A percentile compares a stretch with the other conserved stretches of the same genome.
These are phyloP conservation scores for Marmota monax DNA, from an alignment of 2,113 vertebrate genomes.

Conservation along the genomic window DNA sequence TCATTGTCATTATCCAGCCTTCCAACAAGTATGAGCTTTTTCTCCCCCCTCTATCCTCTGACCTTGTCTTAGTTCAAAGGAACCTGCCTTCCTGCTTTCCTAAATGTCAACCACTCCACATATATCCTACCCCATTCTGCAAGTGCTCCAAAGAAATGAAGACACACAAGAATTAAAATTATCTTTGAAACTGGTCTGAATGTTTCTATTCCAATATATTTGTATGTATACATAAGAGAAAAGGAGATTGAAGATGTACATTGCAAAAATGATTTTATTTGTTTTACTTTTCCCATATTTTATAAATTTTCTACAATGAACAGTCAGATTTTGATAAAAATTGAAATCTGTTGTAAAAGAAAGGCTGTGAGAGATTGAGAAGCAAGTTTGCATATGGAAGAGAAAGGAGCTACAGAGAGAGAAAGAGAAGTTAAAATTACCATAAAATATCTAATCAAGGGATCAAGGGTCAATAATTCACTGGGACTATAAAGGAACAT, in stretches of 20 bases:
- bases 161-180: neutral
- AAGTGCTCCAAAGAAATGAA: neutral
- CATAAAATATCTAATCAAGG: neutral
- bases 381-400: neutral
- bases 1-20: accelerated
- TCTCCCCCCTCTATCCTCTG: neutral
- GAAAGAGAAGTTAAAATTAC: constrained; percentile 18
- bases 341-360: neutral
- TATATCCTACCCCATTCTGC: neutral
- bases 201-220: neutral
- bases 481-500: neutral
- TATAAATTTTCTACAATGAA: neutral
- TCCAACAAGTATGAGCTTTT: accelerated
- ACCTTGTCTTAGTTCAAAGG: neutral
- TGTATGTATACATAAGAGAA: neutral
- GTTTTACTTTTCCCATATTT: constrained; percentile 41
- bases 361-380: neutral
- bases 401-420: neutral
- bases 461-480: neutral
- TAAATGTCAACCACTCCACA: neutral
- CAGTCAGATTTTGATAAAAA: neutral
- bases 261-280: neutral
- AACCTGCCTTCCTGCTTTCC: neutral
- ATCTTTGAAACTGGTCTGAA: neutral
- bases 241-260: neutral